Percentiles rank a stretch among this genome's conserved stretches.
These are phyloP conservation scores for Lagodon rhomboides DNA, from an alignment of 2,797 vertebrate species.

Conservation along the genomic window DNA sequence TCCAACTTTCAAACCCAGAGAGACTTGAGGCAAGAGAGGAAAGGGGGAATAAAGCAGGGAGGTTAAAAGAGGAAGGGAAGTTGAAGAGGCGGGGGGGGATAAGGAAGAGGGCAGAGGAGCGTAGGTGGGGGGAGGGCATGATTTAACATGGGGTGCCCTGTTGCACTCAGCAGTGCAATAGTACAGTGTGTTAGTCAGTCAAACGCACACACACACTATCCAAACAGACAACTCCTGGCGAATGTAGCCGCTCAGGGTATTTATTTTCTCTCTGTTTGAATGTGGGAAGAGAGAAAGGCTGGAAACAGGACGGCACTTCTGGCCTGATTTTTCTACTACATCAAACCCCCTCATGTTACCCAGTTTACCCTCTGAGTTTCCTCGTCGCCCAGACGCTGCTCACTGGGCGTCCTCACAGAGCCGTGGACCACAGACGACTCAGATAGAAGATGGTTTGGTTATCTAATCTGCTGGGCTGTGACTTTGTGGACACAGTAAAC, in stretches of 20 bases:
- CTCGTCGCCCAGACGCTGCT: slow-evolving; percentile 17
- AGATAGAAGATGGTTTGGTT: slow-evolving; percentile 29
- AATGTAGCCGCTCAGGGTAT: slow-evolving; percentile 45
- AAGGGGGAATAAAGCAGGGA: slow-evolving; percentile 60
- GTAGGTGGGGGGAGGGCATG: slow-evolving; percentile 61
- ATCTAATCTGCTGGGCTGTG: slow-evolving; percentile 61
- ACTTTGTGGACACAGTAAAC: slow-evolving; percentile 54
- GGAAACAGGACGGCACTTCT: not conserved
- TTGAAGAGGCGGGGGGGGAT: slow-evolving; percentile 59
- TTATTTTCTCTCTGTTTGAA: slow-evolving; percentile 55
- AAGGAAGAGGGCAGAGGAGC: slow-evolving; percentile 57
- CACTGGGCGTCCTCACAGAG: slow-evolving; percentile 19
- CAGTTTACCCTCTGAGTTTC: slow-evolving; percentile 10
- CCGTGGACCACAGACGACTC: slow-evolving; percentile 22
- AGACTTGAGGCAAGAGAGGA: slow-evolving; percentile 66
- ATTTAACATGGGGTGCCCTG: slow-evolving; percentile 69
- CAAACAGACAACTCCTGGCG: slow-evolving; percentile 52
- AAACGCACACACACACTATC: slow-evolving; percentile 39
- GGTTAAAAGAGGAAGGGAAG: slow-evolving; percentile 72
- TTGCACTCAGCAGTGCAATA: slow-evolving; percentile 75
- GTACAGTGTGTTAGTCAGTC: slow-evolving; percentile 69
- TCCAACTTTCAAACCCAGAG: slow-evolving; percentile 81
- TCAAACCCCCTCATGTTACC: not conserved
- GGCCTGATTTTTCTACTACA: slow-evolving; percentile 10
- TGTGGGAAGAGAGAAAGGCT: slow-evolving; percentile 15